These are phyloP conservation scores for Temnothorax unifasciatus DNA, from an alignment of 2,888 invertebrate species.

Conservation along the genomic window DNA sequence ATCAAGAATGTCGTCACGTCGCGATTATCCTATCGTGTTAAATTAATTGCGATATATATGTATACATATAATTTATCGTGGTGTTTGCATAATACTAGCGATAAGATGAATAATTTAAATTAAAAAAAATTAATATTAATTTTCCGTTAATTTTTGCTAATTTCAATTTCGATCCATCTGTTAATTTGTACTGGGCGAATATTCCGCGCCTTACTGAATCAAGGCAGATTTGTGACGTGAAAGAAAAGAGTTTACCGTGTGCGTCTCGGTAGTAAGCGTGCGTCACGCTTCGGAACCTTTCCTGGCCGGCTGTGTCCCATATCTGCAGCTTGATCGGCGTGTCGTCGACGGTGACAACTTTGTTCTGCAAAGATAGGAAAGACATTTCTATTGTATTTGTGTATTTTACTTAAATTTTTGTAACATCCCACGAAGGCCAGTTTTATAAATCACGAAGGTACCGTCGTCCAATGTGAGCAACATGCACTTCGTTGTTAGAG, in stretches of 20 bases:
- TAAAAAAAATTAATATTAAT: background rate
- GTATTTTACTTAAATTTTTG: background rate
- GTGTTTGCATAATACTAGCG: background rate
- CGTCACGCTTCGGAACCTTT: constrained; percentile 97
- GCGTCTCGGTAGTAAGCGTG: constrained; percentile 98
- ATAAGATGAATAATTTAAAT: background rate
- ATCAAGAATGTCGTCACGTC: background rate
- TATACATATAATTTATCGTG: background rate
- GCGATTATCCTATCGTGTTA: background rate
- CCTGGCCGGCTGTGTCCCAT: constrained; percentile 98
- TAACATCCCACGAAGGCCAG: background rate
- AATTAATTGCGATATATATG: background rate
- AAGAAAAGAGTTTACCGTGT: constrained; percentile 90
- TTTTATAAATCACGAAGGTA: background rate
- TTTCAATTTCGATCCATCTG: background rate
- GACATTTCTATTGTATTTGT: background rate
- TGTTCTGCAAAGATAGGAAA: constrained; percentile 89
- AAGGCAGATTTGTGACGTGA: background rate
- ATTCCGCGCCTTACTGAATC: background rate
- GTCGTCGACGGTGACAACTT: constrained; percentile 93
- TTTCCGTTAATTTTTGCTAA: background rate
- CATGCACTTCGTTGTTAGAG: constrained; percentile 33
- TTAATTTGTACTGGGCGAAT: background rate
- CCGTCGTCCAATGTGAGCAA: constrained; percentile 50
- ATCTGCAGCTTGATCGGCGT: constrained; percentile 97